Conservation (phyloP, 2,113 vertebrate species). For the Dunckerocampus dactyliophorus region DNA sequence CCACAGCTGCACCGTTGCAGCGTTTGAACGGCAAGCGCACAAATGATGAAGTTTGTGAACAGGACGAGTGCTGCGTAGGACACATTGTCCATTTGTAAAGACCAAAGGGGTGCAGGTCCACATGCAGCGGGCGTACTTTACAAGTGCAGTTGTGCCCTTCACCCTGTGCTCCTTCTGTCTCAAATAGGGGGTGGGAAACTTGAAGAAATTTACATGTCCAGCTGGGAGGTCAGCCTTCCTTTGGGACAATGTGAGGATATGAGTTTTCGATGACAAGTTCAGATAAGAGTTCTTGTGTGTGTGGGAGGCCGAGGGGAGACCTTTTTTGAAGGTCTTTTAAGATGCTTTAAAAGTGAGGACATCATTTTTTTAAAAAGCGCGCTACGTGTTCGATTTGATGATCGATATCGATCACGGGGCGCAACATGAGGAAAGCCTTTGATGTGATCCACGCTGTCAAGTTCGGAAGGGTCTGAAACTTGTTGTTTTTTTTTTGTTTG, state of each 20-base stretch:
- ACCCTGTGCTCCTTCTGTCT: neutral
- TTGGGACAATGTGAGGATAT: conserved; percentile 76
- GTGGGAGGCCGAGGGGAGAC: conserved; percentile 8
- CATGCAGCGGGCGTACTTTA: neutral
- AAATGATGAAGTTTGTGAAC: conserved; percentile 12
- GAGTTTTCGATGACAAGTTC: conserved; percentile 69
- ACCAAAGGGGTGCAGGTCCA: neutral
- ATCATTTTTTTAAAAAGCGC: conserved; percentile 9
- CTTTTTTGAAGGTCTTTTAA: conserved; percentile 4
- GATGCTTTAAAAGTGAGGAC: neutral
- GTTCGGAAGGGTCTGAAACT: no score
- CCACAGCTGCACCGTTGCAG: conserved; percentile 64
- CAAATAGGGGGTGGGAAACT: conserved; percentile 16
- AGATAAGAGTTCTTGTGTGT: conserved; percentile 54
- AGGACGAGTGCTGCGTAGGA: neutral
- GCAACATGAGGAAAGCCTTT: no score
- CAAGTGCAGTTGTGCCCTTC: neutral
- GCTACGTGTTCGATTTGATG: no score
- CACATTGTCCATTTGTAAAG: conserved; percentile 16
- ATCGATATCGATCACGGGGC: no score
- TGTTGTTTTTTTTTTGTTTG: no score
- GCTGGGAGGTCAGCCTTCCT: conserved; percentile 68
- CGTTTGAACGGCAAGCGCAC: neutral
- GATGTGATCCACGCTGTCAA: no score
- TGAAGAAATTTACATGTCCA: conserved; percentile 45